Conservation (phyloP, 2,888 invertebrate genomes). For the Emmelina monodactyla region DNA sequence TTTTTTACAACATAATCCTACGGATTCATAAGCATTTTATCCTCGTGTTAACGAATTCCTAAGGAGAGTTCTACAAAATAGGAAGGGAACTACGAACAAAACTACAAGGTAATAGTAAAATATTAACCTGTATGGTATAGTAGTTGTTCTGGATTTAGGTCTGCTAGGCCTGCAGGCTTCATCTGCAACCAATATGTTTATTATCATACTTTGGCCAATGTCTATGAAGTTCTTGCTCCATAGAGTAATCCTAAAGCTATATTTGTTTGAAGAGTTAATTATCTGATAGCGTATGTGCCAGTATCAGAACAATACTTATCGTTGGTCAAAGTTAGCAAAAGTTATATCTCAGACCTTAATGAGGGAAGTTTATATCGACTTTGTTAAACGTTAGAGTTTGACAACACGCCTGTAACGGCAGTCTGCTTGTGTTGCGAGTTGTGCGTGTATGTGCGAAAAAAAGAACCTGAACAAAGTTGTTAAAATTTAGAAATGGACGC, state of each 20-base stretch:
- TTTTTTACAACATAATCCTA: no score
- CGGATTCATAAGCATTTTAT: no score
- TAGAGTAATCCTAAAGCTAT: background rate
- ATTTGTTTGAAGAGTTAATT: constrained; percentile 37
- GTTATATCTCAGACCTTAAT: constrained; percentile 63
- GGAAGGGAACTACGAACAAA: no score
- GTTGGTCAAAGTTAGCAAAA: constrained; percentile 51
- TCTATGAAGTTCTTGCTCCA: constrained; percentile 33
- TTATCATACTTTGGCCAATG: constrained; percentile 26
- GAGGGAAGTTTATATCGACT: constrained; percentile 63
- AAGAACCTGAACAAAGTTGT: constrained; percentile 13
- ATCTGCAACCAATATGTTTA: constrained; percentile 52
- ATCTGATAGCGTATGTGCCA: constrained; percentile 57
- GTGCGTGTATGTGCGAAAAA: constrained; percentile 6
- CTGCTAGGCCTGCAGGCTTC: constrained; percentile 64
- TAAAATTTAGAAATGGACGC: constrained; percentile 41
- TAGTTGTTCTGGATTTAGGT: constrained; percentile 63
- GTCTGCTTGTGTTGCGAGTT: constrained; percentile 18
- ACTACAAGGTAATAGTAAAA: constrained; percentile 7
- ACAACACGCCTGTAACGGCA: background rate
- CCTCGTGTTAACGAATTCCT: no score
- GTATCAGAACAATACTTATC: constrained; percentile 59
- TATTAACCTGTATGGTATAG: constrained; percentile 63
- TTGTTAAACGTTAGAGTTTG: constrained; percentile 43
- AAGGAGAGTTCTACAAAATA: background rate